Conservation (phyloP, 2,888 invertebrate species). For the Drosophila borealis region DNA sequence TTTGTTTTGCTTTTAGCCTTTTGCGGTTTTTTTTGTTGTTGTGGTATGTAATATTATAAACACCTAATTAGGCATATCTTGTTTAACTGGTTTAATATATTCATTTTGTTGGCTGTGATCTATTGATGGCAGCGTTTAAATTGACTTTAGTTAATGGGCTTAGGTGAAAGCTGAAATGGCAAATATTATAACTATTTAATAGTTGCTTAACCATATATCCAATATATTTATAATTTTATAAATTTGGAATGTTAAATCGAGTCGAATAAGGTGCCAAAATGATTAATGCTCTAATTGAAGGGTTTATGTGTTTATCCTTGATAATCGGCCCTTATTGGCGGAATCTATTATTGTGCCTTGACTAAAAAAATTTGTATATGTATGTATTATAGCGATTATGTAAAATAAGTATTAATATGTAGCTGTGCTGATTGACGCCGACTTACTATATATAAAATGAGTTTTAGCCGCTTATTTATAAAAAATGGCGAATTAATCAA, state of each 20-base stretch:
- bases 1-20: constrained; percentile 36
- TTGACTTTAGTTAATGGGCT: constrained; percentile 39
- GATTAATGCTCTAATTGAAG: constrained; percentile 12
- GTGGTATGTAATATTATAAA: constrained; percentile 20
- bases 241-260: background rate
- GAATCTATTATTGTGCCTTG: too few relatives aligned
- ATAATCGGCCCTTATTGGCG: too few relatives aligned
- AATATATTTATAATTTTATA: too few relatives aligned
- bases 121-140: constrained; percentile 44
- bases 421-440: too few relatives aligned
- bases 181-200: constrained; percentile 40
- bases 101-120: constrained; percentile 49
- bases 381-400: too few relatives aligned
- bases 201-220: constrained; percentile 1
- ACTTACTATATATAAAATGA: too few relatives aligned
- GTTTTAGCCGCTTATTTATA: too few relatives aligned
- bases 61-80: constrained; percentile 9
- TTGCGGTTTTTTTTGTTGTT: background rate
- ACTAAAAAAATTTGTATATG: too few relatives aligned
- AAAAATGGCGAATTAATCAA: too few relatives aligned
- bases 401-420: too few relatives aligned
- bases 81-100: constrained; percentile 55
- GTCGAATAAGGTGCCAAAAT: constrained; percentile 23
- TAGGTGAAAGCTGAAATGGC: constrained; percentile 33
- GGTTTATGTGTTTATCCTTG: background rate